Evolutionary conservation across 1,140 invertebrate species (phyloP).

Genomic region (Condylostylus longicornis): DNA sequence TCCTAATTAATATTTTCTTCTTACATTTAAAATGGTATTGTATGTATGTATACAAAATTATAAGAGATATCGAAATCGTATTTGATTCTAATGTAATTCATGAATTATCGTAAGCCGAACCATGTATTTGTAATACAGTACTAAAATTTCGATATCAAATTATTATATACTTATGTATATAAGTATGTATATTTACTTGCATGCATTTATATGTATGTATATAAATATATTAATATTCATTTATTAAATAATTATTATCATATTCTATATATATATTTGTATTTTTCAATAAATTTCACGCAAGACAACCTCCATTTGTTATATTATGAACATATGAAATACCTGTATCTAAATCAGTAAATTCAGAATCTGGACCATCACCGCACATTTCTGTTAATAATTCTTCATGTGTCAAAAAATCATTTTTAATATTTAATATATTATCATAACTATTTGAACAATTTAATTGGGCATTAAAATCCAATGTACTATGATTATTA

Average conservation of each 20-base stretch:
- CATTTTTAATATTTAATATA: conserved; percentile 3
- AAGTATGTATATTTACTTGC: no score
- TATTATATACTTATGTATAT: no score
- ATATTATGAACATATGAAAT: conserved; percentile 16
- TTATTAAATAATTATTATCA: conserved; percentile 5
- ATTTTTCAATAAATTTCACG: conserved; percentile 22
- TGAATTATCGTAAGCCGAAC: no score
- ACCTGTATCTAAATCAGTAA: conserved; percentile 26
- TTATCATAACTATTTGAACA: not conserved
- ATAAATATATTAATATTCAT: not conserved
- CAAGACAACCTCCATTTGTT: conserved; percentile 26
- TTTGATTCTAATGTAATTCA: no score
- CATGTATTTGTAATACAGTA: no score
- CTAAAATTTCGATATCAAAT: no score
- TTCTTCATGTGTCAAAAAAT: conserved; percentile 18
- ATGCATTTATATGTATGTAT: conserved; percentile 1
- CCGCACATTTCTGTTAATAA: conserved; percentile 10
- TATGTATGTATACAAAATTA: no score
- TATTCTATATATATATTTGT: conserved; percentile 9
- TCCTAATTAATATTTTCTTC: no score
- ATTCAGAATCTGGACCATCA: conserved; percentile 17
- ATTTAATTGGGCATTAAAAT: not conserved
- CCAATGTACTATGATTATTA: not conserved
- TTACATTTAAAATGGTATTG: no score
- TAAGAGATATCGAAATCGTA: no score